These are phyloP conservation scores for Drosophila paucipuncta DNA, from an alignment of 2,888 invertebrate species.

Conservation along the genomic window DNA sequence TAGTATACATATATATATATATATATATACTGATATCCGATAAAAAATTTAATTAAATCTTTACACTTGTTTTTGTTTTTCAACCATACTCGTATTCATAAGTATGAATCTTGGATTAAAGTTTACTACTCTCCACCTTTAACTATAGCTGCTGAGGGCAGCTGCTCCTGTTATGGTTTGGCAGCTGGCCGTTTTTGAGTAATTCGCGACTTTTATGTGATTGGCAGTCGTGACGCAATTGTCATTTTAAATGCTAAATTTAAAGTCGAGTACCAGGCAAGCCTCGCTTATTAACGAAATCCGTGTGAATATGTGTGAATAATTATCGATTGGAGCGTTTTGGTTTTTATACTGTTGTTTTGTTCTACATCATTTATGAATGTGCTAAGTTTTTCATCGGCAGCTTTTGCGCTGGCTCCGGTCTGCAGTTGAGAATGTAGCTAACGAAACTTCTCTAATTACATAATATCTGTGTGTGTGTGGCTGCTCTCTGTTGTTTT, in stretches of 20 bases:
- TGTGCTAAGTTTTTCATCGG: neutral
- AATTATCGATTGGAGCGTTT: neutral
- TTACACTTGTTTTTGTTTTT: too few relatives aligned
- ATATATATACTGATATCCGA: too few relatives aligned
- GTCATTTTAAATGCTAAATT: neutral
- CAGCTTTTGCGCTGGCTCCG: slow-evolving; percentile 14
- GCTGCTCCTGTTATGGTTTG: neutral
- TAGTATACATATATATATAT: too few relatives aligned
- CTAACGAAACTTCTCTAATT: slow-evolving; percentile 57
- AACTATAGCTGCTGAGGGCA: neutral
- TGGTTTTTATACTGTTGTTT: neutral
- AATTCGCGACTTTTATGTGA: neutral
- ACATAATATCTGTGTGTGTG: slow-evolving; percentile 61
- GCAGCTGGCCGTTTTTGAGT: neutral
- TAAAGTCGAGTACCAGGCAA: neutral
- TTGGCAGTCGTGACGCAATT: neutral
- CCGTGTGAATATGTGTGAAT: too few relatives aligned
- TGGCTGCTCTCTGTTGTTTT: slow-evolving; percentile 5
- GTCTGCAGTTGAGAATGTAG: slow-evolving; percentile 26
- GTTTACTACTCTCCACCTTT: slow-evolving; percentile 1
- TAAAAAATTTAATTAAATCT: too few relatives aligned
- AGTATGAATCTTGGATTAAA: neutral
- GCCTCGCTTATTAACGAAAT: neutral
- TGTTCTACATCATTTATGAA: neutral
- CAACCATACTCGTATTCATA: too few relatives aligned